Evolutionary conservation across 2,888 invertebrate species (phyloP).

Genomic region (Hypselothyrea guttata): DNA sequence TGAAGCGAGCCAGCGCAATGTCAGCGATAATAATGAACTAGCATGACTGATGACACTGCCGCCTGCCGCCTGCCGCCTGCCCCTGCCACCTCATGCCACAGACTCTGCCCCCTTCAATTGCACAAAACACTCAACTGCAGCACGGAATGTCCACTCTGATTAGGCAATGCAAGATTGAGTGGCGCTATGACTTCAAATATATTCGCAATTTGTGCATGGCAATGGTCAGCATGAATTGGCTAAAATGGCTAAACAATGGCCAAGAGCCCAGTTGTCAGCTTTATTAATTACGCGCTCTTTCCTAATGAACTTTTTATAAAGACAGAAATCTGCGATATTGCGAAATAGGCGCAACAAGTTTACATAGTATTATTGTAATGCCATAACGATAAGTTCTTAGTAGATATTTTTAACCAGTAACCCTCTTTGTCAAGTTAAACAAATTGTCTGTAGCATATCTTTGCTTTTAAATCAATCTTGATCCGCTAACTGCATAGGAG

Average conservation of each 20-base stretch:
- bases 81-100: neutral
- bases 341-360: neutral
- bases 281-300: constrained; percentile 63
- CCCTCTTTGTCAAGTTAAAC: too few relatives aligned
- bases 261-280: constrained; percentile 20
- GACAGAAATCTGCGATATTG: neutral
- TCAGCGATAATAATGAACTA: constrained; percentile 76
- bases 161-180: constrained; percentile 29
- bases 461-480: too few relatives aligned
- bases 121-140: constrained; percentile 24
- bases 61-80: neutral
- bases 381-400: too few relatives aligned
- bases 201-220: constrained; percentile 15
- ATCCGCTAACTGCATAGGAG: too few relatives aligned
- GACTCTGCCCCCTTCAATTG: neutral
- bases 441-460: too few relatives aligned
- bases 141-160: constrained; percentile 33
- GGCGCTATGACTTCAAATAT: neutral
- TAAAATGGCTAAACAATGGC: constrained; percentile 27
- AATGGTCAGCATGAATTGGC: constrained; percentile 42
- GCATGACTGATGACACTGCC: constrained; percentile 72
- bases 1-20: constrained; percentile 45
- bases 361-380: too few relatives aligned
- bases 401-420: too few relatives aligned
- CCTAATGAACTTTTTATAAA: constrained; percentile 6